phyloP scores from a whole-genome alignment of 2,113 vertebrate species.

The Climacteris rufus region DNA sequence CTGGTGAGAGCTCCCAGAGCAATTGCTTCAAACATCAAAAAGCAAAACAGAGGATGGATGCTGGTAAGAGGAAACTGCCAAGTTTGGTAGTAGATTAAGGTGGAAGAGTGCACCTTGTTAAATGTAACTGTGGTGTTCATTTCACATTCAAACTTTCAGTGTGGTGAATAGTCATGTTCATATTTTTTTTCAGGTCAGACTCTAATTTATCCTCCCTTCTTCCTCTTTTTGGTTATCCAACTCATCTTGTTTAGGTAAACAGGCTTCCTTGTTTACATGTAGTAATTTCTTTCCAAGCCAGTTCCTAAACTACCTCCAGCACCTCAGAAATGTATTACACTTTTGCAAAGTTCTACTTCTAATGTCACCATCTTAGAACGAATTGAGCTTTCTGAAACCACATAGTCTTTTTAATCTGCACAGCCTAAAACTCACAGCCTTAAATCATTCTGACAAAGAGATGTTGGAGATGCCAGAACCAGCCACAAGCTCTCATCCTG shows the following conservation, averaged over 20 bases:
- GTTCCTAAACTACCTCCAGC: not conserved
- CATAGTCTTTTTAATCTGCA: not conserved
- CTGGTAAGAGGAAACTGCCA: not conserved
- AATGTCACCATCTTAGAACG: not conserved
- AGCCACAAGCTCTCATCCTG: not conserved
- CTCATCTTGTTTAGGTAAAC: not conserved
- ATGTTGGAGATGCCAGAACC: not conserved
- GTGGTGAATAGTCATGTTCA: not conserved
- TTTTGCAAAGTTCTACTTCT: not conserved
- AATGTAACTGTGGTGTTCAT: not conserved
- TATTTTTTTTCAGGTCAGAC: not conserved
- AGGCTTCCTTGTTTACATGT: not conserved
- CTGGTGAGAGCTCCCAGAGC: not conserved
- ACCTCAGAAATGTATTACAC: not conserved
- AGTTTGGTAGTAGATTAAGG: not conserved
- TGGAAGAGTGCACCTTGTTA: not conserved
- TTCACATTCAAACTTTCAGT: not conserved
- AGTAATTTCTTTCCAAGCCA: not conserved
- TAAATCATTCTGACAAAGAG: not conserved
- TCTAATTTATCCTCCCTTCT: not conserved
- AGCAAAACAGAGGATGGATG: not conserved
- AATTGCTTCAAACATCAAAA: not conserved
- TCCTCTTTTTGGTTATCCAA: not conserved
- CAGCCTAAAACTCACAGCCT: not conserved
- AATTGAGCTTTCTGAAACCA: not conserved